Base-by-base conservation (phyloP, 2,113 vertebrate genomes). In the Haemorhous mexicanus region DNA sequence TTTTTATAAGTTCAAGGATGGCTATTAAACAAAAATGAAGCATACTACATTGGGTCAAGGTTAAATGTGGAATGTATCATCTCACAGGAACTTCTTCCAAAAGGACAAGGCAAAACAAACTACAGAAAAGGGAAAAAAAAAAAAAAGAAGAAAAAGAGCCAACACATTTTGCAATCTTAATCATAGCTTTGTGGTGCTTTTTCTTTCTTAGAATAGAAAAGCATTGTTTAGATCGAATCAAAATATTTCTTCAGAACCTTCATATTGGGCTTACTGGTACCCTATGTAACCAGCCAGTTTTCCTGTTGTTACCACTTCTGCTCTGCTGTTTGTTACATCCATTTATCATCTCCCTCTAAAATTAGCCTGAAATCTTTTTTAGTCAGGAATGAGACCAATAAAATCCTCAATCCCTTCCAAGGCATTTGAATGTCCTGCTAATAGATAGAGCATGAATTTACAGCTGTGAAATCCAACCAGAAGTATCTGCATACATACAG, bases 101-200 rank as follows among this genome's bases (percentile, higher is more conserved):
- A 87, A 84, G 41, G 33, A 43, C 41, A 55, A 78, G 24, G 28
- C 58, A 85, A 93, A 95, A 66, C 32, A 76, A 95, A 89, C 70
- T 76, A 79, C 46, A 85, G 37, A 33, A 84, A 74, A 64, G 10
- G 6, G 3, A 2, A 21, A 30, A 43, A 17, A 44, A 43, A 17
- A 44, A 20, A 22, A 35, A 12, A 16, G 11, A 24, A 46, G 13
- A 4, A 59, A 64, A 56, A 63, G 28, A 33, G 24, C 43, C 26
- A 84, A 70, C 22, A 62, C 13, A 83, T 91, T 85, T 93, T 93
- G 66, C 49, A 93, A 46, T 91, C 87, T 91, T 93, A 97, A 93
- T 95, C 46, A 94, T 93, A 95, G 87, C 69, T 79, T 87, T 91
- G 75, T 61, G 33, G 47, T 84, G 24, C 1, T 22, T 68, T 73